Percentiles rank a stretch among this genome's conserved stretches.
phyloP scores from a whole-genome alignment of 2,113 vertebrate genomes.

The Jaculus jaculus region DNA sequence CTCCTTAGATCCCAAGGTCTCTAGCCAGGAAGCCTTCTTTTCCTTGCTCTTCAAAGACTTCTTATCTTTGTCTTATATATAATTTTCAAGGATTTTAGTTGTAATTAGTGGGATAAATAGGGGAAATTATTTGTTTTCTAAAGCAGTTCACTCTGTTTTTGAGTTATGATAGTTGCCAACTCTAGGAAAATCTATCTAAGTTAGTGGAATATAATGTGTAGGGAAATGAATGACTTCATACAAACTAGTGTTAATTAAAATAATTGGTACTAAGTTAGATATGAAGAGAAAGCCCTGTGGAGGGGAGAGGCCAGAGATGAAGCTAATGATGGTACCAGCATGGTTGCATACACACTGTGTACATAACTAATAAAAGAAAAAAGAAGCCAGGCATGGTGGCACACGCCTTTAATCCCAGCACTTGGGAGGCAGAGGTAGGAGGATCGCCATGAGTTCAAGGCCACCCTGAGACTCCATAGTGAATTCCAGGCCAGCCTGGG shows the following conservation, averaged over 20 bases:
- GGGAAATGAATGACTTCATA: neutral
- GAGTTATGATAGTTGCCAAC: neutral
- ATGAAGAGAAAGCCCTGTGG: neutral
- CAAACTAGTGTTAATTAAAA: conserved; percentile 7
- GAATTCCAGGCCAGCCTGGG: no score
- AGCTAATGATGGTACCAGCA: no score
- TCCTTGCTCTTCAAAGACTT: neutral
- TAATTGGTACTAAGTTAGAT: neutral
- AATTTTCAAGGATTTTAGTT: neutral
- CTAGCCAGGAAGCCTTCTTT: neutral
- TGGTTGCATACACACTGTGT: no score
- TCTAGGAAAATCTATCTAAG: conserved; percentile 24
- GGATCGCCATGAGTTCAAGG: no score
- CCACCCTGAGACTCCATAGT: no score
- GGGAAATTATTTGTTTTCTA: neutral
- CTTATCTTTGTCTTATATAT: neutral
- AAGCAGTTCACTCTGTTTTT: neutral
- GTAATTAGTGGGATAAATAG: neutral
- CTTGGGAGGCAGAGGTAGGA: no score
- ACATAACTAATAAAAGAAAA: no score
- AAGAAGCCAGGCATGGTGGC: no score
- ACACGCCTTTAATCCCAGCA: no score
- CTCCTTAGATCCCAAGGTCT: neutral
- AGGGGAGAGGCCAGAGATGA: no score
- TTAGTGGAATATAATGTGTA: neutral